Evolutionary conservation across 2,113 vertebrate genomes (phyloP).

Genomic region (Muntiacus reevesi): DNA sequence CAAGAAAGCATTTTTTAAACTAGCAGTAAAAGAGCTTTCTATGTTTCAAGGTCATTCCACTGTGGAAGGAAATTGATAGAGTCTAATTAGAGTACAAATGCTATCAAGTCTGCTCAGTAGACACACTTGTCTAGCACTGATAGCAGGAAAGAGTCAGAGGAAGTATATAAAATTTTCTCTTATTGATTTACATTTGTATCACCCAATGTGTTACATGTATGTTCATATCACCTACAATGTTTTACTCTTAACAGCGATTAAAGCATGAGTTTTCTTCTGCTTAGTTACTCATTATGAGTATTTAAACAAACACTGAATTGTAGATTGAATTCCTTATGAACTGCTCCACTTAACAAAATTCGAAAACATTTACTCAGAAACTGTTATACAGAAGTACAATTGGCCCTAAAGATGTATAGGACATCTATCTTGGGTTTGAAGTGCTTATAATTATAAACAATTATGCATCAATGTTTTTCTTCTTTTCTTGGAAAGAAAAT

Average conservation of each 20-base stretch:
- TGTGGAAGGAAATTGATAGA: constrained; percentile 54
- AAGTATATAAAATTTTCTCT: constrained; percentile 55
- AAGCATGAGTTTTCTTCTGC: neutral
- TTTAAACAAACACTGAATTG: neutral
- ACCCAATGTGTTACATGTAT: constrained; percentile 59
- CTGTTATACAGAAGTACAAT: neutral
- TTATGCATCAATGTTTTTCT: neutral
- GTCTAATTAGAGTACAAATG: constrained; percentile 63
- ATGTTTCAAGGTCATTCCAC: constrained; percentile 68
- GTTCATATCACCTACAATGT: constrained; percentile 51
- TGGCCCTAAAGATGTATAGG: neutral
- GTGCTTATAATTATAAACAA: neutral
- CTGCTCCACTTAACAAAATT: neutral
- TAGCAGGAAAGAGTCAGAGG: constrained; percentile 11
- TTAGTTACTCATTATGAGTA: constrained; percentile 39
- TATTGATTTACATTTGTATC: constrained; percentile 69
- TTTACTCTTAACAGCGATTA: constrained; percentile 35
- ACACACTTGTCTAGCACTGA: neutral
- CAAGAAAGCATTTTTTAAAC: constrained; percentile 51
- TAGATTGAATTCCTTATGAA: neutral
- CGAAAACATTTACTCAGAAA: neutral
- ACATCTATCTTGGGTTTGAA: neutral
- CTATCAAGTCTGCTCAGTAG: constrained; percentile 13
- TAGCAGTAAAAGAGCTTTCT: neutral
- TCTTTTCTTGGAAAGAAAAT: neutral